Base-by-base conservation (phyloP, 2,888 invertebrate species). In the Philereme transversata region DNA sequence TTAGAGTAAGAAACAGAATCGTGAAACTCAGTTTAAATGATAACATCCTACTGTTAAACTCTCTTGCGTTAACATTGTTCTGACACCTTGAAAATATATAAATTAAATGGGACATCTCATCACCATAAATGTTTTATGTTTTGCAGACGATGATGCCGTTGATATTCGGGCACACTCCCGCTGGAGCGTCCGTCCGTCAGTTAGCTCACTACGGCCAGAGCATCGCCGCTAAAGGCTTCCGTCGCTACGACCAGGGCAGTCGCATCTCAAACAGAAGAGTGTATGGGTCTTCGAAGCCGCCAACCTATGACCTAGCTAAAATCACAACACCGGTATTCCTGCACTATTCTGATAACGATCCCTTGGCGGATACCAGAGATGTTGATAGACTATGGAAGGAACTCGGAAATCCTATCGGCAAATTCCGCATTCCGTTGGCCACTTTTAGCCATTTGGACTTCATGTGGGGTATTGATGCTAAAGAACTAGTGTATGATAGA, bases 361-460 rank as follows among this genome's bases (percentile, higher is more conserved):
- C 94, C 83, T 77, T 96, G 59, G 93, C 96, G 0, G 82, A 90
- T 41, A 78, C 87, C 0, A 76, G 64, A 0, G 95, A 95, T 74
- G 93, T 95, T 3, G 86, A 93, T 57, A 87, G 86, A 60, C 77
- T 95, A 34, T 93, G 90, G 45, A 79, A 75, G 8, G 88, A 89
- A 77, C 90, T 93, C 65, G 94, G 93, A 58, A 94, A 90, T 70
- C 85, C 93, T 47, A 88, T 93, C 4, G 93, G 93, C 9, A 89
- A 93, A 65, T 94, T 94, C 81, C 81, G 92, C 48, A 92, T 96
- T 7, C 90, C 93, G 0, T 83, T 93, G 73, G 73, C 84, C 3
- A 82, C 84, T 5, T 96, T 95, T 74, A 95, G 94, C 76, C 96
- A 96, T 77, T 76, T 96, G 63, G 96, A 96, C 76, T 96, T 95